Evolutionary conservation across 2,888 invertebrate species (phyloP).

Genomic region (Apodemia mormo): DNA sequence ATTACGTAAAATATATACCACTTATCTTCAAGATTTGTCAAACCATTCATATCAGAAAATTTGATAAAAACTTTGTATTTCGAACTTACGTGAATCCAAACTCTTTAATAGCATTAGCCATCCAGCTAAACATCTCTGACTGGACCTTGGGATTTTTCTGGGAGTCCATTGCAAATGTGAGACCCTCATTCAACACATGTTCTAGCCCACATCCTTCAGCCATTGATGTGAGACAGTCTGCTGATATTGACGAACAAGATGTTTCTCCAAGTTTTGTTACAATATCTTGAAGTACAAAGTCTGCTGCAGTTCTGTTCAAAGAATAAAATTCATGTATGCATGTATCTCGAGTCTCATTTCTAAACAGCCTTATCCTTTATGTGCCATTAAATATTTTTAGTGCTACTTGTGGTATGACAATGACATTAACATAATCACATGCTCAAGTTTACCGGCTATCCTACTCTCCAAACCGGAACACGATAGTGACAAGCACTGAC

Average conservation of each 20-base stretch:
- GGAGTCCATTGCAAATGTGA: slow-evolving; percentile 87
- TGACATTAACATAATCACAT: too few relatives aligned
- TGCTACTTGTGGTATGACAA: too few relatives aligned
- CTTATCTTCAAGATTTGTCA: too few relatives aligned
- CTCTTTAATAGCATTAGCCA: slow-evolving; percentile 88
- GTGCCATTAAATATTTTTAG: too few relatives aligned
- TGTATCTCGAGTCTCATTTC: too few relatives aligned
- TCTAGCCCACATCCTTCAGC: slow-evolving; percentile 90
- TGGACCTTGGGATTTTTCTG: slow-evolving; percentile 97
- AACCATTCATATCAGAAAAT: too few relatives aligned
- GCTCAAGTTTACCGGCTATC: too few relatives aligned
- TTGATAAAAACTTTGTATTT: slow-evolving; percentile 8
- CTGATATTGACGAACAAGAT: slow-evolving; percentile 87
- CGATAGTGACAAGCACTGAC: too few relatives aligned
- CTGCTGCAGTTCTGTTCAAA: slow-evolving; percentile 83
- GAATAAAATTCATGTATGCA: neutral
- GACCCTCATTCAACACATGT: slow-evolving; percentile 86
- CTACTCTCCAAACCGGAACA: too few relatives aligned
- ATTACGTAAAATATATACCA: too few relatives aligned
- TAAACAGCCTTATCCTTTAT: too few relatives aligned
- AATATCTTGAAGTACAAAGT: slow-evolving; percentile 89
- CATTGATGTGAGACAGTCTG: slow-evolving; percentile 87
- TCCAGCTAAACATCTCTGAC: slow-evolving; percentile 91
- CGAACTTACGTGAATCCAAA: slow-evolving; percentile 90
- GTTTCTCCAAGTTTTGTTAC: slow-evolving; percentile 92